Base-by-base conservation (phyloP, 2,888 invertebrate genomes). In the Apotomis betuletana region DNA sequence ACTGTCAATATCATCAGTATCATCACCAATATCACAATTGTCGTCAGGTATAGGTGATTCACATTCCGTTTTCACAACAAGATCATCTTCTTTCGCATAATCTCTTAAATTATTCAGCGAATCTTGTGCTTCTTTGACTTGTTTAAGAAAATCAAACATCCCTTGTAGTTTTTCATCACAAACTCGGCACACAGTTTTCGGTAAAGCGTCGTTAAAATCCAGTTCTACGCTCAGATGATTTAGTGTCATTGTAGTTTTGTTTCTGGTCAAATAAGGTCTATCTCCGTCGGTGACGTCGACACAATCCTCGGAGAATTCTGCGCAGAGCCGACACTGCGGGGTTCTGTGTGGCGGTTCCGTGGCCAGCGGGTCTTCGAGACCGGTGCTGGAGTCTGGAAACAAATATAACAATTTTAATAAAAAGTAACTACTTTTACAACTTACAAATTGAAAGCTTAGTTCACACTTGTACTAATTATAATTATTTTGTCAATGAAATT, bases 191-290 rank as follows among this genome's bases (percentile, higher is more conserved):
- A 65, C 46, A 5, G 55, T 65, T 27, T 27, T 65, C 8, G 65
- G 65, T 4, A 65, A 55, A 0, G 46, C 46, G 3, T 57, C 57
- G 36, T 12, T 57, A n/a, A 65, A 65, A 27, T 65, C 65, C 27
- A 65, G n/a, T 46, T 65, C 65, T 4, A 57, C 46, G n/a, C 65
- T 27, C 46, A 57, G 10, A 55, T 57, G n/a, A n/a, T 65, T 64
- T 4, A 65, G 44, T 1, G 55, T 44, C 0, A 65, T 27, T 0
- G 44, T n/a, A 4, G 41, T 54, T 27, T 27, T 65, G 27, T 65
- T 55, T 4, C 57, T 27, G 3, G 27, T 46, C 4, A 57, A 4
- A n/a, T 65, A 65, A 3, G 65, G 55, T 27, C 15, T 57, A 8
- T 57, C 49, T 49, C 12, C 15, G 1, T 3, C n/a, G 12, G n/a